These are phyloP conservation scores for Enteromius viviparus DNA, from an alignment of 2,797 vertebrate species.

Conservation along the genomic window DNA sequence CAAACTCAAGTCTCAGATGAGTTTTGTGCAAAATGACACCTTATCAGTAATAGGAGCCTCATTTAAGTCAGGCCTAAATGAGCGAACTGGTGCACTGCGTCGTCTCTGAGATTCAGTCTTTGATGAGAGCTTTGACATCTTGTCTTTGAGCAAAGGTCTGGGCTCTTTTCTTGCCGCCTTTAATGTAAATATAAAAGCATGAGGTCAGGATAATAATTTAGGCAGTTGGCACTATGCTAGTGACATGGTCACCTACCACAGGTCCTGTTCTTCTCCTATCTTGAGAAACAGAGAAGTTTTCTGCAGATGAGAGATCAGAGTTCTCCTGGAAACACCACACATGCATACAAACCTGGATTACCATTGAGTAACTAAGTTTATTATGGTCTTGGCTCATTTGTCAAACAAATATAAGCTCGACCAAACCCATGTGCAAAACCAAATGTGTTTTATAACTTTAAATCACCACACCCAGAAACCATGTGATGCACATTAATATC, in stretches of 20 bases:
- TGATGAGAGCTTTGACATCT: not conserved
- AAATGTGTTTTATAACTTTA: not conserved
- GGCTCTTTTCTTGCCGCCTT: conserved; percentile 60
- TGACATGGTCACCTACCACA: conserved; percentile 41
- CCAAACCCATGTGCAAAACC: not conserved
- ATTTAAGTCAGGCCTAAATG: not conserved
- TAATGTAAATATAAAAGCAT: not conserved
- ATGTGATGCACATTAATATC: conserved; percentile 19
- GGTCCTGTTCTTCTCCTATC: conserved; percentile 23
- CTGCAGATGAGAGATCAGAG: conserved; percentile 48
- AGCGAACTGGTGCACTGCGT: not conserved
- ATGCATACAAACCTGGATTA: not conserved
- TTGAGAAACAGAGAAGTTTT: conserved; percentile 24
- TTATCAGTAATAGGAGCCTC: not conserved
- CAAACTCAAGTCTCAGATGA: not conserved
- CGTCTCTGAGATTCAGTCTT: conserved; percentile 7
- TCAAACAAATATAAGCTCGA: conserved; percentile 6
- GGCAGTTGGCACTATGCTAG: not conserved
- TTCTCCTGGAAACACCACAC: conserved; percentile 39
- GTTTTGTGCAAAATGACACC: not conserved
- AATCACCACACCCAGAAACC: conserved; percentile 16
- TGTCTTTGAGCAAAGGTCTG: conserved; percentile 40
- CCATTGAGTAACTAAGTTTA: not conserved
- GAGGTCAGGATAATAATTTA: not conserved
- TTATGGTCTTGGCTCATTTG: not conserved